Base-by-base conservation (phyloP, 2,888 invertebrate genomes). In the Nesidiocoris tenuis region DNA sequence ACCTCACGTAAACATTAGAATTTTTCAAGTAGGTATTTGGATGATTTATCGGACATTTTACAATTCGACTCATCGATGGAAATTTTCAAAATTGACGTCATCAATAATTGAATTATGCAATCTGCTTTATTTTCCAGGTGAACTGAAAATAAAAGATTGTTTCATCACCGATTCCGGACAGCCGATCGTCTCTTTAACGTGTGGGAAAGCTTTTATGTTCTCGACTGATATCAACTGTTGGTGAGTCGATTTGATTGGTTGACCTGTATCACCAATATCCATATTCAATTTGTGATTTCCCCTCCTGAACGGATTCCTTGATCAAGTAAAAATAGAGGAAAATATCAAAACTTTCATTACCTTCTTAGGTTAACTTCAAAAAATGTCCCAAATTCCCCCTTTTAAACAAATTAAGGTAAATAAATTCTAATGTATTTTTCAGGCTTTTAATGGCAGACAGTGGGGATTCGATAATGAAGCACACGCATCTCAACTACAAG, bases 151-250 rank as follows among this genome's bases (percentile, higher is more conserved):
- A 79, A 88, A 86, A 82, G 88, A 86, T 75, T 87, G 89, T 81
- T 85, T 83, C 80, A 84, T 82, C 81, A 86, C 91, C 16, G 90
- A 92, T 78, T 89, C 91, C 78, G 93, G 93, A 23, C 88, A 90
- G 82, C 95, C 96, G 0, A 87, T 95, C 82, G 86, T 97, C 79
- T 89, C 92, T n/a, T 87, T 96, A 54, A 91, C 90, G 39, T 94
- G 91, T 82, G 94, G 94, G 22, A 90, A 91, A 82, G 92, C 94
- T 1, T 96, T 92, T 82, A 90, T 93, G 76, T 96, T 91, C 83
- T 91, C 91, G 80, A 86, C 88, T 79, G 90, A 91, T 81, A 86
- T 96, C 81, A 88, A 88, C 81, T 87, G 90, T 2, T 91, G 93
- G 95, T 90, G 85, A 86, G 85, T 84, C 19, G 23, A 17, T 55